Base-by-base conservation (phyloP, 2,888 invertebrate species). In the Polymixis flavicincta region DNA sequence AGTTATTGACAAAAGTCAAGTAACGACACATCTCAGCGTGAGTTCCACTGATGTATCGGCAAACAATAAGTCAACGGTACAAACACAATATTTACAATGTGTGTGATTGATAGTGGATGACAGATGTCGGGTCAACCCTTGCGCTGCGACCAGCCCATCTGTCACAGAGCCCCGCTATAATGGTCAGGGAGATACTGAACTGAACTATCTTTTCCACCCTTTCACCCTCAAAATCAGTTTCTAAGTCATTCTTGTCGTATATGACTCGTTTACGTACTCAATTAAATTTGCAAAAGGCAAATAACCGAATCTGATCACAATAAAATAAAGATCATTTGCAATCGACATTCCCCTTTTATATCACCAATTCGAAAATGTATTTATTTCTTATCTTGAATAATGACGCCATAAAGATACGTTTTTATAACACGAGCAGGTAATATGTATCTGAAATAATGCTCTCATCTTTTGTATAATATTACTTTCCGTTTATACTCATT, bases 121-220 rank as follows among this genome's bases (percentile, higher is more conserved):
- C 96, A 96, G 95, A 95, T 96, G 95, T 89, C 88, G 90, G 88
- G 90, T 90, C 92, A 95, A 95, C 96, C 95, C 96, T 95, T 95
- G 89, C 93, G 86, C 88, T 78, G 87, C 76, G 78, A 85, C 85
- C 75, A 88, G 90, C 85, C 93, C 95, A 96, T 96, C 95, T 96
- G 96, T 94, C 94, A 89, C 85, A 71, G 74, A 84, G 72, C 87
- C 82, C 85, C 87, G 87, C 83, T 87, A 87, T 83, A 87, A 89
- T 92, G 94, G 93, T 93, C 93, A 94, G 63, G 14, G 84, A 87
- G 86, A 88, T 86, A 85, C 76, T 63, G 8, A 82, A 88, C 84
- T 60, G 14, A 79, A 78, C 88, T 54, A 67, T 68, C 67, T 64
- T 78, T 76, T 76, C 65, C 13, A 57, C 54, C 90, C 87, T 89